Conservation (phyloP, 2,113 vertebrate species). For the Rhadina sibilatrix region DNA sequence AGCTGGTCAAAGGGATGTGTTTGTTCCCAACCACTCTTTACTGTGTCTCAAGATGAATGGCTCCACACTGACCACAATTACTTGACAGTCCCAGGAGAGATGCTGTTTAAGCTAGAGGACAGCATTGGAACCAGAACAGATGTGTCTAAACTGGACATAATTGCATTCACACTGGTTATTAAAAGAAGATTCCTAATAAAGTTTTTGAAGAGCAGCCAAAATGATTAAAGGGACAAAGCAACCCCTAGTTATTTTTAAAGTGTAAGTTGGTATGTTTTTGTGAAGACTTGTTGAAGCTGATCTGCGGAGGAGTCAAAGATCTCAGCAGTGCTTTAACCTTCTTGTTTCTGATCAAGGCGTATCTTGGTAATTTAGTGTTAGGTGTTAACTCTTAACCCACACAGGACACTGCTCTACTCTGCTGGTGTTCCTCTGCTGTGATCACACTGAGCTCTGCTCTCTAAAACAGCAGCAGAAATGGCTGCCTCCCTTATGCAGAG, state of each 20-base stretch:
- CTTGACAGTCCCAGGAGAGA: not conserved
- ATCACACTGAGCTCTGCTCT: not conserved
- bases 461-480: not conserved
- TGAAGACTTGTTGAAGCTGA: not conserved
- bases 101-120: not conserved
- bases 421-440: not conserved
- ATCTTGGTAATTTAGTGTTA: not conserved
- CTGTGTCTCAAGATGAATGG: not conserved
- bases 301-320: not conserved
- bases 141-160: not conserved
- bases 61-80: constrained; percentile 4
- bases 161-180: not conserved
- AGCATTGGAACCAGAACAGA: not conserved
- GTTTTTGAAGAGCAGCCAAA: not conserved
- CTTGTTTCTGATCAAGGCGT: not conserved
- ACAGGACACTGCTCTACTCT: not conserved
- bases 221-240: not conserved
- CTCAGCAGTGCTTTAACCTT: not conserved
- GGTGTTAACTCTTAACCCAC: not conserved
- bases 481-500: accelerated
- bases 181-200: not conserved
- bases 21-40: not conserved
- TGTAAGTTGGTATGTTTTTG: not conserved
- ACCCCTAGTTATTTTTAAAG: not conserved
- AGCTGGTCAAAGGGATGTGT: not conserved